Base-by-base conservation (phyloP, 1,140 invertebrate genomes). In the Chironomus tepperi region DNA sequence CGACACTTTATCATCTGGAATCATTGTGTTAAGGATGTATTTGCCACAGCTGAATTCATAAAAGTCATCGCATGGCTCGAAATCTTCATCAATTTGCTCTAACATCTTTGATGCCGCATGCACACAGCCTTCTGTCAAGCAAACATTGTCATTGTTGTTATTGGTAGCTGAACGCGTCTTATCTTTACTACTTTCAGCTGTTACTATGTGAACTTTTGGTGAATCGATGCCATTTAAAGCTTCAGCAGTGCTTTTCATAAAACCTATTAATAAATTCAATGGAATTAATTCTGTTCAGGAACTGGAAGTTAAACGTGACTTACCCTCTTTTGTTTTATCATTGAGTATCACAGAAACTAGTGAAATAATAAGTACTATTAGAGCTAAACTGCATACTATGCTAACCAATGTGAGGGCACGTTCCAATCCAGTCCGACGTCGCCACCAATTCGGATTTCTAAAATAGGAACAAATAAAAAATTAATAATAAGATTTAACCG, bases 11-110 rank as follows among this genome's bases (percentile, higher is more conserved):
- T 94, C 92, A 75, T 93, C 91, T 0, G 91, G 91, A 64, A 94
- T 93, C n/a, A 87, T 85, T 0, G 88, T 89, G 64, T 87, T 88
- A 75, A 88, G 87, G 6, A 92, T 80, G 81, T 92, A 94, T 3
- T 86, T 86, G 6, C 93, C 92, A 78, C 93, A 95, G 0, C 92
- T 87, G 77, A 93, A 95, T 76, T 79, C 78, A 80, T 96, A 97
- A 82, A 97, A 98, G 80, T 97, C 93, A 75, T 95, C 89, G 79
- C 96, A 98, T 0, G 95, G 95, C 78, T 96, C 89, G 0, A 91
- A 87, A 10, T 83, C 84, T 1, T 84, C 79, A 77, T 94, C 90
- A 87, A 94, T 90, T 77, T 90, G 91, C 16, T 86, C 81, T 0
- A 94, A 81, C 3, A 94, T 84, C 74, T 86, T 86, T 1, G 90